phyloP scores from a whole-genome alignment of 2,797 vertebrate genomes.

The Enteromius afrohamiltoni region DNA sequence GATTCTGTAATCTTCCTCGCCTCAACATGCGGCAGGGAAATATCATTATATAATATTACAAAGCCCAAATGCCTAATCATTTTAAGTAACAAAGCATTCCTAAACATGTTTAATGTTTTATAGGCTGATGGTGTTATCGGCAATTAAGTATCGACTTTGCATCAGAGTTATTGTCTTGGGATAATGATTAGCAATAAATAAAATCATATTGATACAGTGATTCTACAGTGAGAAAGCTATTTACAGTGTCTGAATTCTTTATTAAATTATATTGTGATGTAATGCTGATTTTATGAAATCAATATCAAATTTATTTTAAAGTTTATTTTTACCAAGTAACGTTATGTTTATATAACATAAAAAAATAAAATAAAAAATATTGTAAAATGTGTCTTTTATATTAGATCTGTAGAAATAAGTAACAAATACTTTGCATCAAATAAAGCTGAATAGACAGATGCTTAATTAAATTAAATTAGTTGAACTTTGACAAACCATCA shows the following conservation, averaged over 20 bases:
- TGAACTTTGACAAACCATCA: not conserved
- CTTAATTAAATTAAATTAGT: too few species aligned
- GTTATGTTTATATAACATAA: too few species aligned
- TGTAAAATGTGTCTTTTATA: not conserved
- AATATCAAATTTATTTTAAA: too few species aligned
- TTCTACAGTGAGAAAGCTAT: not conserved
- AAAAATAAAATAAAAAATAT: not conserved
- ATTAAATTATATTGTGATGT: too few species aligned
- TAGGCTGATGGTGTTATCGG: not conserved
- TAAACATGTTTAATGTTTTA: not conserved
- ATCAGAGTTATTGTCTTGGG: not conserved
- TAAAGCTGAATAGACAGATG: not conserved
- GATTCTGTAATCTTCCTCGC: constrained; percentile 32
- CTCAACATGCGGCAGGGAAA: constrained; percentile 35
- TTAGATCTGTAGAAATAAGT: not conserved
- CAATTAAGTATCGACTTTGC: not conserved
- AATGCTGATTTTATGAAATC: too few species aligned
- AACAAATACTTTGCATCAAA: not conserved
- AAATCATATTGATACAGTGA: not conserved
- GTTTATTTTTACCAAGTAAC: too few species aligned
- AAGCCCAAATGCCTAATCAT: not conserved
- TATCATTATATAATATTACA: constrained; percentile 64
- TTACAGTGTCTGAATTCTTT: not conserved
- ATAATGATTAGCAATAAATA: not conserved
- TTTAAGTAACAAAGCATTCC: not conserved